These are phyloP conservation scores for Albula glossodonta DNA, from an alignment of 2,113 vertebrate species.

Conservation along the genomic window DNA sequence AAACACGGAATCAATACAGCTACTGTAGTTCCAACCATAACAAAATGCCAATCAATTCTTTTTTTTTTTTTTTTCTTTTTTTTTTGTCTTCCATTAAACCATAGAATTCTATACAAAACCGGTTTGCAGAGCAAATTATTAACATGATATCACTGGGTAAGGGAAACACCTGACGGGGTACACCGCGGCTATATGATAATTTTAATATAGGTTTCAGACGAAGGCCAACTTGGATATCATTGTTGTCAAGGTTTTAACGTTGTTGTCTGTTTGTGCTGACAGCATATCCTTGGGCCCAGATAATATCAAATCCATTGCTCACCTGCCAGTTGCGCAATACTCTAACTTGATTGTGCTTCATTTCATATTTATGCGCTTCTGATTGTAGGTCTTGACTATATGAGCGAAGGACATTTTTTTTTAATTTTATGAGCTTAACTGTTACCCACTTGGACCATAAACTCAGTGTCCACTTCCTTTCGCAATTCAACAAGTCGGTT, in stretches of 20 bases:
- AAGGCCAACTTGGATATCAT: constrained; percentile 10
- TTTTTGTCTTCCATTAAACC: not conserved
- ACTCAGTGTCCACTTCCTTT: not conserved
- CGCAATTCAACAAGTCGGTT: not conserved
- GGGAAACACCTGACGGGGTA: not conserved
- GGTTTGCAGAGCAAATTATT: not conserved
- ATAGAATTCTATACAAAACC: not conserved
- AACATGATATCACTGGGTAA: not conserved
- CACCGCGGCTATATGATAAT: not conserved
- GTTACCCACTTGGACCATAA: not conserved
- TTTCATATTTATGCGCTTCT: not conserved
- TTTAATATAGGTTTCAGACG: not conserved
- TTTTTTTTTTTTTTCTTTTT: not conserved
- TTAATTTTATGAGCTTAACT: not conserved
- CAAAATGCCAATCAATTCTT: not conserved
- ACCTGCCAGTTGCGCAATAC: constrained; percentile 9
- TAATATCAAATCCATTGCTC: constrained; percentile 17
- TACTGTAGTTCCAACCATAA: not conserved
- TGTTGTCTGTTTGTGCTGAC: constrained; percentile 15
- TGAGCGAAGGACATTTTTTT: not conserved
- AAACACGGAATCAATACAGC: not conserved
- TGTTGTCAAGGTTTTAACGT: not conserved
- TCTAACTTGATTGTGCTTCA: not conserved
- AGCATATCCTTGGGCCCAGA: constrained; percentile 23
- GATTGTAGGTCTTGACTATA: not conserved